Conservation (phyloP, 2,888 invertebrate species). For the Cosmopolites sordidus region DNA sequence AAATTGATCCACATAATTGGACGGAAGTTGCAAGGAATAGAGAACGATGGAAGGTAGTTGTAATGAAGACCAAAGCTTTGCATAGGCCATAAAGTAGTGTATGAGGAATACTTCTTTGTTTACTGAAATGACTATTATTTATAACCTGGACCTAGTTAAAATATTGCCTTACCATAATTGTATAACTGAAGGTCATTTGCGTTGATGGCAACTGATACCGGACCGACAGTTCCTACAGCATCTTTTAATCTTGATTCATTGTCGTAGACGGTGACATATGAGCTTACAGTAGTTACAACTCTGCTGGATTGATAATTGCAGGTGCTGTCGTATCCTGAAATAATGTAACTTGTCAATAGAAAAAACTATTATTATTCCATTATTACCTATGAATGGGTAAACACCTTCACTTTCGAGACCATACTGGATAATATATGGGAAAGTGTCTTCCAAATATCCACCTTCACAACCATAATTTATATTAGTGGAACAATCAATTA, state of each 20-base stretch:
- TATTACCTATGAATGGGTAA: constrained; percentile 28
- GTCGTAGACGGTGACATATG: neutral
- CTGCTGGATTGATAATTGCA: neutral
- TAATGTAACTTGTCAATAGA: no score
- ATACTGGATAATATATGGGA: constrained; percentile 23
- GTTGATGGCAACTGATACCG: neutral
- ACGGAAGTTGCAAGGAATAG: no score
- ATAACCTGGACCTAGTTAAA: no score
- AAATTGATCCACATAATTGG: no score
- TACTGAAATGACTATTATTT: no score
- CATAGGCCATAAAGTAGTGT: no score
- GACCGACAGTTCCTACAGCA: constrained; percentile 4
- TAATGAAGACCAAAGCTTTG: no score
- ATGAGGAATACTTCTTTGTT: no score
- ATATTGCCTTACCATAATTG: neutral
- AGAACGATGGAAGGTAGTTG: no score
- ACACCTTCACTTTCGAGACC: constrained; percentile 25
- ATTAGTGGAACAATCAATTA: constrained; percentile 26
- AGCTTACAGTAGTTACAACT: neutral
- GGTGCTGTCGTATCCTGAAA: no score
- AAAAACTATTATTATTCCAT: no score
- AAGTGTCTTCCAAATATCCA: constrained; percentile 17
- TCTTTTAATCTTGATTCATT: constrained; percentile 1
- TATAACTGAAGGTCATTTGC: neutral
- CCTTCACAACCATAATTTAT: constrained; percentile 27